phyloP scores from a whole-genome alignment of 2,888 invertebrate genomes.

The Chalcosyrphus nemorum region DNA sequence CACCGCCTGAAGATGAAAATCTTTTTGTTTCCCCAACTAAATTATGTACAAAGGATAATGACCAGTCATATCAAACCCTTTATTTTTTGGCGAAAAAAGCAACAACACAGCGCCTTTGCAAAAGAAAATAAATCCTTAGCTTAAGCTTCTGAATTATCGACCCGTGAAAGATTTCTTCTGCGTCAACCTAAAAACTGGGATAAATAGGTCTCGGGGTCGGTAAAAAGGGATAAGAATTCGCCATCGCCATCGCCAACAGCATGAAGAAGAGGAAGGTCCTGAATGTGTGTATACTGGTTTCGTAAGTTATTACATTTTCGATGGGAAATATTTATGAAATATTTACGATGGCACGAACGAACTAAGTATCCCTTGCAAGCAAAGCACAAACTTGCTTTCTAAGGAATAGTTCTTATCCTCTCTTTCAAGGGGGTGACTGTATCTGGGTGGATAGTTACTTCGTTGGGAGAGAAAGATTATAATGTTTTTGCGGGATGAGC shows the following conservation, averaged over 20 bases:
- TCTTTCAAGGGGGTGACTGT: background rate
- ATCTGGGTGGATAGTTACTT: background rate
- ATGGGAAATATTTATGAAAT: slow-evolving; percentile 49
- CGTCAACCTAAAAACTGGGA: slow-evolving; percentile 1
- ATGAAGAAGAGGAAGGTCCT: background rate
- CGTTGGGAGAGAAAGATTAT: slow-evolving; percentile 19
- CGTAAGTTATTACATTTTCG: slow-evolving; percentile 43
- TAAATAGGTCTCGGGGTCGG: background rate
- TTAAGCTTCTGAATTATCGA: slow-evolving; percentile 46
- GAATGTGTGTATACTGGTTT: slow-evolving; percentile 8
- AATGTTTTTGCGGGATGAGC: slow-evolving; percentile 17
- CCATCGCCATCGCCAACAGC: no score
- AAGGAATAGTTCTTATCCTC: slow-evolving; percentile 5
- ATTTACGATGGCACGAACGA: slow-evolving; percentile 27
- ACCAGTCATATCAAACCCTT: slow-evolving; percentile 40
- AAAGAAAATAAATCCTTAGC: background rate
- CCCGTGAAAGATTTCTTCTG: slow-evolving; percentile 34
- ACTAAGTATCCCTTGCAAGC: slow-evolving; percentile 20
- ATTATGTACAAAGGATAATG: slow-evolving; percentile 53
- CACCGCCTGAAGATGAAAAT: slow-evolving; percentile 4
- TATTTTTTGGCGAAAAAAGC: background rate
- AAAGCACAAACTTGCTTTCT: background rate
- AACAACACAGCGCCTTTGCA: background rate
- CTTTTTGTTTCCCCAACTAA: slow-evolving; percentile 26
- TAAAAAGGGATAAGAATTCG: background rate